Evolutionary conservation across 2,113 vertebrate species (phyloP).

Genomic region (Xyrauchen texanus): DNA sequence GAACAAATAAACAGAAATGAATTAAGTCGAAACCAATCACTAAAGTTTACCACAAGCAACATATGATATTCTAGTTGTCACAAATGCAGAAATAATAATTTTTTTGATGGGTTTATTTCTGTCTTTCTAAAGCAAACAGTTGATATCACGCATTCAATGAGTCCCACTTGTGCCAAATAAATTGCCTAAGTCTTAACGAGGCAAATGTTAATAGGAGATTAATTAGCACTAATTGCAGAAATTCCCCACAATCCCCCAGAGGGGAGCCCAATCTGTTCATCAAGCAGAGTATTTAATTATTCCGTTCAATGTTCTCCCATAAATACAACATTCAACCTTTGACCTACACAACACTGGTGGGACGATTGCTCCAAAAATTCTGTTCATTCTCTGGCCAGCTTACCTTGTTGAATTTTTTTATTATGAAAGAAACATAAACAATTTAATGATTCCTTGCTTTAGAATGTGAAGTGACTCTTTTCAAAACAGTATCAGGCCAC

Average conservation of each 20-base stretch:
- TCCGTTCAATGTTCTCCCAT: slow-evolving; percentile 69
- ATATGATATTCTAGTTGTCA: slow-evolving; percentile 13
- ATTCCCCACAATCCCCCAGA: slow-evolving; percentile 83
- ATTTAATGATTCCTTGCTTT: too few species aligned
- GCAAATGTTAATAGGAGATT: slow-evolving; percentile 87
- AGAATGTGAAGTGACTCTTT: too few species aligned
- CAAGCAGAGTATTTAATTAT: slow-evolving; percentile 82
- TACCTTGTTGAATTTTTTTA: too few species aligned
- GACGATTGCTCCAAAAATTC: slow-evolving; percentile 31
- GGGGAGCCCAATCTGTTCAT: slow-evolving; percentile 82
- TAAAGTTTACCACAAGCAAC: neutral
- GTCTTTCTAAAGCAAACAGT: slow-evolving; percentile 40
- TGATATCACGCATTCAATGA: slow-evolving; percentile 63
- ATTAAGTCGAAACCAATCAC: neutral
- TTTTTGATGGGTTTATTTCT: slow-evolving; percentile 19
- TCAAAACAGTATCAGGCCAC: too few species aligned
- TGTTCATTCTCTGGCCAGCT: slow-evolving; percentile 25
- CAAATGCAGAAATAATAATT: neutral
- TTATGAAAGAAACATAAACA: too few species aligned
- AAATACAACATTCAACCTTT: slow-evolving; percentile 62
- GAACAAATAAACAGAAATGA: neutral
- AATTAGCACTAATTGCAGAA: slow-evolving; percentile 86
- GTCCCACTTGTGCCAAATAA: slow-evolving; percentile 77
- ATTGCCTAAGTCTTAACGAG: slow-evolving; percentile 82
- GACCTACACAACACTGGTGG: slow-evolving; percentile 62